Evolutionary conservation across 2,888 invertebrate genomes (phyloP).

Genomic region (Pseudococcus jackbeardsleyi): DNA sequence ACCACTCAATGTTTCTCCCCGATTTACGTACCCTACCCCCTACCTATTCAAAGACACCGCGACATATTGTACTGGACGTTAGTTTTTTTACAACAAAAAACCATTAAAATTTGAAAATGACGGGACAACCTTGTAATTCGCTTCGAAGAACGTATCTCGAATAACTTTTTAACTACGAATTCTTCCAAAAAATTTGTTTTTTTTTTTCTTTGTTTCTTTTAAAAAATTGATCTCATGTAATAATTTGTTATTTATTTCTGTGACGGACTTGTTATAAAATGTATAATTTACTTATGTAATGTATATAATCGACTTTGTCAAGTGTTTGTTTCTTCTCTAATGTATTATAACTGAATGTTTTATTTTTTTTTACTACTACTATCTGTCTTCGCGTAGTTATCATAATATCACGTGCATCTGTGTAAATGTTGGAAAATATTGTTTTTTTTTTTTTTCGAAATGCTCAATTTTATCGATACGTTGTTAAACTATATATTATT

Average conservation of each 20-base stretch:
- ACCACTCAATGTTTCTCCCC: not conserved
- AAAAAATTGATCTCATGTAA: slow-evolving; percentile 61
- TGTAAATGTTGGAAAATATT: slow-evolving; percentile 12
- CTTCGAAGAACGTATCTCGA: slow-evolving; percentile 15
- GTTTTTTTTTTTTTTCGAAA: slow-evolving; percentile 51
- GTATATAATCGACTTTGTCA: slow-evolving; percentile 33
- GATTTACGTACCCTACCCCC: no score
- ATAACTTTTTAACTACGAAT: slow-evolving; percentile 5
- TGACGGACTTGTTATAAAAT: slow-evolving; percentile 62
- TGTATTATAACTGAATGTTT: slow-evolving; percentile 18
- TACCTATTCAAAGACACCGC: not conserved
- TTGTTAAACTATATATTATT: slow-evolving; percentile 40
- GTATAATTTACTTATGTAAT: slow-evolving; percentile 57
- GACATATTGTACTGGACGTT: not conserved
- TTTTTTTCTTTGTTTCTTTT: slow-evolving; percentile 36
- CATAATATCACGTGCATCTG: slow-evolving; percentile 12
- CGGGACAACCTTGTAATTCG: not conserved
- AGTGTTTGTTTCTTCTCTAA: slow-evolving; percentile 25
- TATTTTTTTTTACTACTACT: not conserved
- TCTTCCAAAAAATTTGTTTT: slow-evolving; percentile 57
- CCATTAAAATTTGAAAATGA: not conserved
- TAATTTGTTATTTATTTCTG: slow-evolving; percentile 63
- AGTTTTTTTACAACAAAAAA: not conserved
- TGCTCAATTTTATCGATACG: slow-evolving; percentile 64
- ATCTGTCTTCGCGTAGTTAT: slow-evolving; percentile 15